These are phyloP conservation scores for Chloebia gouldiae DNA, from an alignment of 2,113 vertebrate genomes.

Conservation along the genomic window DNA sequence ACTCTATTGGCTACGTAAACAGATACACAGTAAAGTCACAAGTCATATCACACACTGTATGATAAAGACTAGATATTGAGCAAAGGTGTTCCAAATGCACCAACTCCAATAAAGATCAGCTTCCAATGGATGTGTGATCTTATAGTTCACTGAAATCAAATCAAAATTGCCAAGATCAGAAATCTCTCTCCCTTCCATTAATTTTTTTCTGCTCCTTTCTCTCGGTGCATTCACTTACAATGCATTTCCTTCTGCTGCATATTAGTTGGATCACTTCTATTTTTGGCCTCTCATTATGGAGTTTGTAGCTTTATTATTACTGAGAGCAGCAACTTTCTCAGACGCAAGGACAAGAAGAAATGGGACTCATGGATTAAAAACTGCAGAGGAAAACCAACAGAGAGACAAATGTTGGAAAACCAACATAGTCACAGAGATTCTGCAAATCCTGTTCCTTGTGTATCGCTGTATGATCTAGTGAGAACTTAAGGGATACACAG, in stretches of 20 bases:
- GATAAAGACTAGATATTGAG: background rate
- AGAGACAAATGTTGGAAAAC: background rate
- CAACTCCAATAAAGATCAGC: background rate
- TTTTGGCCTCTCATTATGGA: background rate
- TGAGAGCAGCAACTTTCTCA: background rate
- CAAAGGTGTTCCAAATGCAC: background rate
- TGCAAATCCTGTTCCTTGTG: background rate
- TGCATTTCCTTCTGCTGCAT: background rate
- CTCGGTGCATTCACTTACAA: fast-evolving
- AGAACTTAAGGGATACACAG: background rate
- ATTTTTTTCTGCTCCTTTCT: background rate
- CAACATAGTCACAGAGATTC: background rate
- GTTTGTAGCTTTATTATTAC: background rate
- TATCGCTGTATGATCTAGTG: background rate
- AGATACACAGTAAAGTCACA: background rate
- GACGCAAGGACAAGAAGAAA: background rate
- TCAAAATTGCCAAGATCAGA: background rate
- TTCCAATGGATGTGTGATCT: background rate
- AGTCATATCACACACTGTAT: background rate
- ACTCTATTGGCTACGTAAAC: background rate
- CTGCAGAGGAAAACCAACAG: background rate
- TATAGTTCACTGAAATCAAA: background rate
- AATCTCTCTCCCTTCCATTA: background rate
- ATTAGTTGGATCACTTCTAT: background rate
- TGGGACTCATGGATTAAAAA: background rate